These are phyloP conservation scores for Heteropelma amictum DNA, from an alignment of 2,888 invertebrate species.

Conservation along the genomic window DNA sequence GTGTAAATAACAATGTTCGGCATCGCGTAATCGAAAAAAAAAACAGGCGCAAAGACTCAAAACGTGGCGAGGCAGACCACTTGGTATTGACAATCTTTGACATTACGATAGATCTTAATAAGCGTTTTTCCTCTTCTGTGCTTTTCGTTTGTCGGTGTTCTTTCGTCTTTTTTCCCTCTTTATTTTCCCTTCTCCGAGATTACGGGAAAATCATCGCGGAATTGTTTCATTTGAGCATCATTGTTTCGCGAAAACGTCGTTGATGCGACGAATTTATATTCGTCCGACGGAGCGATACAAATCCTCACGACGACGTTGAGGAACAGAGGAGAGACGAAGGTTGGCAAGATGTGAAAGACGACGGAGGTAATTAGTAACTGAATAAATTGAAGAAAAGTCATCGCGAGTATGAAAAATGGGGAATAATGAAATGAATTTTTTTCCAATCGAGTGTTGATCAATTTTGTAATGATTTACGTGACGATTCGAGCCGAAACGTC, in stretches of 20 bases:
- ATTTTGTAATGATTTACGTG: no score
- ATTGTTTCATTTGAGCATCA: not conserved
- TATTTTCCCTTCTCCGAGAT: not conserved
- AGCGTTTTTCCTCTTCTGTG: slow-evolving; percentile 45
- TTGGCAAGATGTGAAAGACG: not conserved
- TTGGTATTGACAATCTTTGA: slow-evolving; percentile 73
- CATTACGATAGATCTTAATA: slow-evolving; percentile 61
- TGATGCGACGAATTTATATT: not conserved
- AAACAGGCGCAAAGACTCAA: slow-evolving; percentile 33
- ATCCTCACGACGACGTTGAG: no score
- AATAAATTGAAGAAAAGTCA: not conserved
- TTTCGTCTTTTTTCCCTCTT: not conserved
- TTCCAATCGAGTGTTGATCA: no score
- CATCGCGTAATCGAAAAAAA: slow-evolving; percentile 26
- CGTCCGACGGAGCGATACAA: not conserved
- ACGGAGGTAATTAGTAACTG: not conserved
- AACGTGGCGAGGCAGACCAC: slow-evolving; percentile 59
- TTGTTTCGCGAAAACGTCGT: slow-evolving; percentile 6
- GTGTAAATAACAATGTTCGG: slow-evolving; percentile 37
- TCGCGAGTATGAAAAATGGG: no score
- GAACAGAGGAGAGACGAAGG: not conserved
- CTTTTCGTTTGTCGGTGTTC: not conserved
- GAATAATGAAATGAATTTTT: no score
- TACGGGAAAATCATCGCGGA: not conserved
- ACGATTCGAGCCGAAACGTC: no score